Conservation (phyloP, 2,113 vertebrate genomes). For the Proteles cristata region DNA sequence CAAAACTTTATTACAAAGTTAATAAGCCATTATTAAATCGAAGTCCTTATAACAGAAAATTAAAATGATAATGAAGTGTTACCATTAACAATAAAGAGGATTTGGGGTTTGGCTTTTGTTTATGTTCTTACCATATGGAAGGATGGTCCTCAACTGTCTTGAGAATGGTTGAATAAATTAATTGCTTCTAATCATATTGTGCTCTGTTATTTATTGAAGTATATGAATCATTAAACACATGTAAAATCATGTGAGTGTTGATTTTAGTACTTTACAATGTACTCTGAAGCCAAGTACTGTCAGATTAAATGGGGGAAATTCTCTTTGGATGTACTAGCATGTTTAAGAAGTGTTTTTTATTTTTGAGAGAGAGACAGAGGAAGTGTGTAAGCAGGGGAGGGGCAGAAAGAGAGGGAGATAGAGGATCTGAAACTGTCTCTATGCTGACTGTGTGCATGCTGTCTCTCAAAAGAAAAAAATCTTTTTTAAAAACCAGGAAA, state of each 20-base stretch:
- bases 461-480: too few species aligned
- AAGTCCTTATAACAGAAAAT: constrained; percentile 12
- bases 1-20: neutral
- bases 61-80: neutral
- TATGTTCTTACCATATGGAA: neutral
- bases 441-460: too few species aligned
- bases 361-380: too few species aligned
- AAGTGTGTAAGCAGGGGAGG: too few species aligned
- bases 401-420: too few species aligned
- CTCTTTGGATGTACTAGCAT: constrained; percentile 54
- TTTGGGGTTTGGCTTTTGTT: neutral
- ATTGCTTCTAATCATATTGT: constrained; percentile 39
- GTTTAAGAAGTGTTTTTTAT: neutral
- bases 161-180: neutral
- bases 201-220: constrained; percentile 60
- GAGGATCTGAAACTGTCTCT: too few species aligned
- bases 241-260: constrained; percentile 50
- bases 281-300: constrained; percentile 62
- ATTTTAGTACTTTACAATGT: constrained; percentile 73
- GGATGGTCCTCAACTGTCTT: neutral
- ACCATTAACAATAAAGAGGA: neutral
- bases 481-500: neutral
- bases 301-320: constrained; percentile 67
- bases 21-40: neutral
- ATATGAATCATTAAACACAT: constrained; percentile 58